Conservation (phyloP, 2,888 invertebrate species). For the Congeria kusceri region DNA sequence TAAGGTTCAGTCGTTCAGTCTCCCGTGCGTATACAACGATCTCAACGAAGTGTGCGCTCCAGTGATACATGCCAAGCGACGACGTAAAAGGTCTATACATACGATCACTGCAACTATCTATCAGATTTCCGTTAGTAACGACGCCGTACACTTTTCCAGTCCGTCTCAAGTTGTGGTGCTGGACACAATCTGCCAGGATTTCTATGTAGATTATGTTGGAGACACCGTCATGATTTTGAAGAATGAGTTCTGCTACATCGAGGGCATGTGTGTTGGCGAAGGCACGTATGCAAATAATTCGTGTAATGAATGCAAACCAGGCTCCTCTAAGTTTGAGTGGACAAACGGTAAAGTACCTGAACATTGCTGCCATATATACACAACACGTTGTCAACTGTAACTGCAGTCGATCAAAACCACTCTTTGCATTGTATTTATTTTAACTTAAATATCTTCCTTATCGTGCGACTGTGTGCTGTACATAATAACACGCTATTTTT, state of each 20-base stretch:
- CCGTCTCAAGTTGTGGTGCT: background rate
- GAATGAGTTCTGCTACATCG: constrained; percentile 29
- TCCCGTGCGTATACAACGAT: background rate
- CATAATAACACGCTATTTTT: no score
- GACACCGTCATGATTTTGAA: constrained; percentile 19
- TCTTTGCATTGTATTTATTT: no score
- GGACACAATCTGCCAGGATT: background rate
- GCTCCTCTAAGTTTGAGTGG: background rate
- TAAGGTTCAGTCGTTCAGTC: background rate
- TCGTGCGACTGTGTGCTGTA: no score
- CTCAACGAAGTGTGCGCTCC: constrained; percentile 9
- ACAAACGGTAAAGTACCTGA: constrained; percentile 10
- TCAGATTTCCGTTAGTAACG: constrained; percentile 3
- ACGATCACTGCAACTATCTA: background rate
- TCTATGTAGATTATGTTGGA: background rate
- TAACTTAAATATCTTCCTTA: no score
- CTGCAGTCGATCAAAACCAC: no score
- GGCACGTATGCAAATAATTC: background rate
- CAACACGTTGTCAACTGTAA: no score
- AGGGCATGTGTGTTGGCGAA: constrained; percentile 8
- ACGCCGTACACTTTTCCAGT: background rate
- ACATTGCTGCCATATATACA: no score
- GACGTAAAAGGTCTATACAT: background rate
- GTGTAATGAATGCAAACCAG: background rate
- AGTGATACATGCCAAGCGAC: background rate